Evolutionary conservation across 1,140 invertebrate species (phyloP).

Genomic region (Drosophila repleta): DNA sequence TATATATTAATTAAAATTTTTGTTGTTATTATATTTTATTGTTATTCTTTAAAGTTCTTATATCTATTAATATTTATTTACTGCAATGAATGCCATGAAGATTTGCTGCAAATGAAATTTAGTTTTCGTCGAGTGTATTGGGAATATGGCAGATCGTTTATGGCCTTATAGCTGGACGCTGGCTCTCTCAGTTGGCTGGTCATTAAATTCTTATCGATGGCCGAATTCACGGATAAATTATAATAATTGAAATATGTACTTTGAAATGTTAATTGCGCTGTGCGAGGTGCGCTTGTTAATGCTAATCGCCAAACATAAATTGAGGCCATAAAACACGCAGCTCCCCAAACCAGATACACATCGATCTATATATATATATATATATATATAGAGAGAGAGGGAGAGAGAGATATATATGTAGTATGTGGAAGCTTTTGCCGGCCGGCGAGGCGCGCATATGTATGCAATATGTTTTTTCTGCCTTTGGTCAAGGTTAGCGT

Average conservation of each 20-base stretch:
- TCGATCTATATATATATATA: slow-evolving; percentile 19
- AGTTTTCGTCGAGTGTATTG: slow-evolving; percentile 1
- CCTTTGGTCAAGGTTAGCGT: slow-evolving; percentile 36
- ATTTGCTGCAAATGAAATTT: background rate
- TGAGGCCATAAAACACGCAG: slow-evolving; percentile 41
- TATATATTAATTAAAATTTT: too few relatives aligned
- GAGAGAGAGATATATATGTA: slow-evolving; percentile 1
- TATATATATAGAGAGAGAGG: slow-evolving; percentile 9
- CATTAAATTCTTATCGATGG: slow-evolving; percentile 63
- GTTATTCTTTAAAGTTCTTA: too few relatives aligned
- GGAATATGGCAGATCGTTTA: slow-evolving; percentile 41
- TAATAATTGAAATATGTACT: slow-evolving; percentile 79
- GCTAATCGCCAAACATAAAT: slow-evolving; percentile 80
- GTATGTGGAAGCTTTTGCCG: slow-evolving; percentile 42
- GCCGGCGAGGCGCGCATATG: slow-evolving; percentile 75
- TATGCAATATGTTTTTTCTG: slow-evolving; percentile 73
- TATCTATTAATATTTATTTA: too few relatives aligned
- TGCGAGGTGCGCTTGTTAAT: slow-evolving; percentile 71
- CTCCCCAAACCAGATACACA: slow-evolving; percentile 20
- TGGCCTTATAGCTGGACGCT: slow-evolving; percentile 30
- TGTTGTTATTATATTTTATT: too few relatives aligned
- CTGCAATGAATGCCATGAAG: too few relatives aligned
- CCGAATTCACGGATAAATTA: slow-evolving; percentile 76
- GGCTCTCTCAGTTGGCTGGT: slow-evolving; percentile 22
- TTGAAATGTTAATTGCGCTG: slow-evolving; percentile 73